A percentile compares a stretch with the other conserved stretches of the same genome.
Conservation (phyloP, 1,140 invertebrate species). For the Acromyrmex charruanus region DNA sequence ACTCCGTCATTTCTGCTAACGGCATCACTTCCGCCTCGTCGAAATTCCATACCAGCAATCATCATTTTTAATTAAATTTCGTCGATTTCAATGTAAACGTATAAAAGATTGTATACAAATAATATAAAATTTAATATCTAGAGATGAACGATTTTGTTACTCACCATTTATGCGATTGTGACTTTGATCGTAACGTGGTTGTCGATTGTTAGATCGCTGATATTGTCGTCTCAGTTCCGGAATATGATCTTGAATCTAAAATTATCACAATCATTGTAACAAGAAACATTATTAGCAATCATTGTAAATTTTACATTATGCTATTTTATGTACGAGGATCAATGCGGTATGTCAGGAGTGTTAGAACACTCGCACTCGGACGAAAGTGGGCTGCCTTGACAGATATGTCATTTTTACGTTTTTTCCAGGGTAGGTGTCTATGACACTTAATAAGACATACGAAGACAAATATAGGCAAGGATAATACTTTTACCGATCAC, state of each 20-base stretch:
- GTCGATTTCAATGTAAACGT: not conserved
- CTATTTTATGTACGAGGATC: constrained; percentile 67
- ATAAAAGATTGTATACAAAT: too few relatives aligned
- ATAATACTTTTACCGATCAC: not conserved
- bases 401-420: not conserved
- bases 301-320: constrained; percentile 5
- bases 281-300: not conserved
- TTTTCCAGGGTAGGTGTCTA: constrained; percentile 21
- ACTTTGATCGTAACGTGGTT: constrained; percentile 80
- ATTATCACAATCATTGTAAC: constrained; percentile 11
- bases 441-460: not conserved
- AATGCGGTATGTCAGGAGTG: constrained; percentile 12
- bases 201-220: constrained; percentile 78
- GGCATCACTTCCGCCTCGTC: constrained; percentile 77
- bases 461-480: not conserved
- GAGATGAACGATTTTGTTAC: not conserved
- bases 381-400: not conserved
- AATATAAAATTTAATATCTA: not conserved
- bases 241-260: constrained; percentile 55
- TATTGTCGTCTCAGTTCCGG: constrained; percentile 72
- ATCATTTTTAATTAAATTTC: constrained; percentile 38
- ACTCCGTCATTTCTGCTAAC: constrained; percentile 76
- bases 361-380: constrained; percentile 12
- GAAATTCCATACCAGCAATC: constrained; percentile 79
- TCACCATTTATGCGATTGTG: constrained; percentile 81